Base-by-base conservation (phyloP, 2,113 vertebrate genomes). In the Gymnorhina tibicen region DNA sequence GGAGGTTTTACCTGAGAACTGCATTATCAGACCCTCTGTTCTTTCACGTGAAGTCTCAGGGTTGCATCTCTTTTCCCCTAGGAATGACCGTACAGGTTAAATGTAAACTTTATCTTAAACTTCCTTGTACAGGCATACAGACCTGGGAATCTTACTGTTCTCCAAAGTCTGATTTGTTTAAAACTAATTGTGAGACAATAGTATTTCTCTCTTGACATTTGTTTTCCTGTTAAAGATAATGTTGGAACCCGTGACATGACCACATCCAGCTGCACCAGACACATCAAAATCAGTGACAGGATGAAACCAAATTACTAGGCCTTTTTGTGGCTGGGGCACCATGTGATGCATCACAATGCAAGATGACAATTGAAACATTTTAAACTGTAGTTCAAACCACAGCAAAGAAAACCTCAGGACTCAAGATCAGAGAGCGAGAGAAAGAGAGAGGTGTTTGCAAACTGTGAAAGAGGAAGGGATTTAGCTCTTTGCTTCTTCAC, bases 151-250 rank as follows among this genome's bases (percentile, higher is more conserved):
- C 2, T 7, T 60, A 88, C 37, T 60, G 26, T 87, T 93, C 76
- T 92, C 83, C 83, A 58, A 77, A 86, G 41, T 72, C 91, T 73
- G 80, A 96, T 96, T 93, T 92, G 92, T 87, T 96, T 93, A 95
- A 85, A 95, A 87, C 49, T 94, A 96, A 96, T 96, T 91, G 66
- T 89, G 82, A 96, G 86, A 96, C 96, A 96, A 96, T 96, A 95
- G 92, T 93, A 72, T 85, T 96, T 95, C 88, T 93, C 69, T 91
- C 92, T 94, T 92, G 94, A 96, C 95, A 94, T 96, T 97, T 96
- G 95, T 96, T 97, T 97, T 97, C 92, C 96, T 96, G 96, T 96
- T 96, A 96, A 96, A 96, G 96, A 97, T 96, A 96, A 96, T 96
- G 95, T 94, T 95, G 95, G 96, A 96, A 96, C 96, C 86, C 96